Evolutionary conservation across 2,113 vertebrate genomes (phyloP), one percentile per base, ranked within the genome.

Genomic region (Takifugu bimaculatus): DNA sequence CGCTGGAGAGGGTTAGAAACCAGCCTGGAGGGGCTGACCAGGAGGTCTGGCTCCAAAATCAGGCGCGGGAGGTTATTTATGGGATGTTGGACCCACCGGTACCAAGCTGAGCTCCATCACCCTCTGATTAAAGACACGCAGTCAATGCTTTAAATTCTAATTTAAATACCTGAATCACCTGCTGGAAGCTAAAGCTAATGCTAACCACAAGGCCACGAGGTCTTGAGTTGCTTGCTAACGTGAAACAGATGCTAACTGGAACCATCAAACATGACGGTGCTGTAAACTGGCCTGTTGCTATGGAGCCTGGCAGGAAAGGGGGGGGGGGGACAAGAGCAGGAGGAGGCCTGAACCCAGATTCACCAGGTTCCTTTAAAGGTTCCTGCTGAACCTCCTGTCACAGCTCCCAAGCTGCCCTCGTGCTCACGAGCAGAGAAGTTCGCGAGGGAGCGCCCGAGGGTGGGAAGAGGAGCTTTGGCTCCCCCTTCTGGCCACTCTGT

Each of bases 301-400:
- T n/a, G 50, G 20, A 26, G n/a, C n/a, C 42, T 35, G 13, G 39
- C 48, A 70, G 49, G 47, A 72, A 64, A 44, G 64, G 9, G 47
- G 13, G 6, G 42, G 4, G 4, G 15, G 39, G 27, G 35, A 11
- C 4, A 50, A 47, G 29, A 55, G 25, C 44, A 63, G 54, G 63
- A 54, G 4, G 35, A 35, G 49, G 57, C 58, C 69, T 74, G 58
- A 82, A 79, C 77, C 70, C 53, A 69, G 26, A 73, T 75, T 76
- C 64, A 56, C 26, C 25, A 62, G 57, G 26, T 57, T 60, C 58
- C 20, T 28, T 42, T 50, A 57, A 20, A 54, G 20, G 61, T 56
- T 47, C 60, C 12, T 60, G 28, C 27, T 49, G 5, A 59, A 73
- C 11, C n/a, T 29, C 32, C 26, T 32, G 39, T 42, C 32, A 35